A percentile compares a stretch with the other conserved stretches of the same genome.
Evolutionary conservation across 1,140 invertebrate species (phyloP).

Genomic region (Pseudomyrmex sp.): DNA sequence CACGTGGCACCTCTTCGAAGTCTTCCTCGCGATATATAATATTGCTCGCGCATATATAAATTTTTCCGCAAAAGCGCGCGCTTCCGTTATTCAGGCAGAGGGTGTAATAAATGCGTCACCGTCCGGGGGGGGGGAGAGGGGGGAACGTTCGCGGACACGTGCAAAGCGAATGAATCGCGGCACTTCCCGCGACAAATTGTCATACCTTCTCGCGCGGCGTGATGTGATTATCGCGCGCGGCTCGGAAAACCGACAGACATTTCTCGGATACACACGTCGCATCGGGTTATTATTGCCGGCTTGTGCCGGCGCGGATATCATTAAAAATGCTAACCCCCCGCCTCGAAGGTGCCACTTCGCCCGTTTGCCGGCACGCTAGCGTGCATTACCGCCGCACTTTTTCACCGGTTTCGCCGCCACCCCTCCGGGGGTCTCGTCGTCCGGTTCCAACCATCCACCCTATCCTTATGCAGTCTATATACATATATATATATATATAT

Average conservation of each 20-base stretch:
- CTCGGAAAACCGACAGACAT: constrained; percentile 22
- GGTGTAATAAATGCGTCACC: constrained; percentile 16
- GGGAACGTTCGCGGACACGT: neutral
- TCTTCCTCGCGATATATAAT: no score
- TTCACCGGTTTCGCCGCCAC: constrained; percentile 41
- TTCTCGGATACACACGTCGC: constrained; percentile 48
- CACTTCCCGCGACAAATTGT: constrained; percentile 35
- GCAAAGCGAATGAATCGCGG: constrained; percentile 32
- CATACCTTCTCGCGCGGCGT: constrained; percentile 4
- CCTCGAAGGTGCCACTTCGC: neutral
- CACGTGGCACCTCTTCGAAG: no score
- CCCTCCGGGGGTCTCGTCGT: neutral
- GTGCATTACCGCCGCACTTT: constrained; percentile 66
- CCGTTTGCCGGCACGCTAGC: constrained; percentile 48
- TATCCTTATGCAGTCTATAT: neutral
- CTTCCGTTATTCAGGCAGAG: neutral
- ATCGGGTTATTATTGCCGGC: constrained; percentile 62
- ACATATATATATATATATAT: no score
- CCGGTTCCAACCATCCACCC: constrained; percentile 44
- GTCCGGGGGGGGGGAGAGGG: neutral
- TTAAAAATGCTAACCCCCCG: constrained; percentile 65
- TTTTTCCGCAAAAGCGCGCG: no score
- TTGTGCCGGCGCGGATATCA: constrained; percentile 20
- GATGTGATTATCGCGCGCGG: constrained; percentile 27
- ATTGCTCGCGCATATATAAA: no score